Evolutionary conservation across 2,113 vertebrate genomes (phyloP).

Genomic region (Chunga burmeisteri): DNA sequence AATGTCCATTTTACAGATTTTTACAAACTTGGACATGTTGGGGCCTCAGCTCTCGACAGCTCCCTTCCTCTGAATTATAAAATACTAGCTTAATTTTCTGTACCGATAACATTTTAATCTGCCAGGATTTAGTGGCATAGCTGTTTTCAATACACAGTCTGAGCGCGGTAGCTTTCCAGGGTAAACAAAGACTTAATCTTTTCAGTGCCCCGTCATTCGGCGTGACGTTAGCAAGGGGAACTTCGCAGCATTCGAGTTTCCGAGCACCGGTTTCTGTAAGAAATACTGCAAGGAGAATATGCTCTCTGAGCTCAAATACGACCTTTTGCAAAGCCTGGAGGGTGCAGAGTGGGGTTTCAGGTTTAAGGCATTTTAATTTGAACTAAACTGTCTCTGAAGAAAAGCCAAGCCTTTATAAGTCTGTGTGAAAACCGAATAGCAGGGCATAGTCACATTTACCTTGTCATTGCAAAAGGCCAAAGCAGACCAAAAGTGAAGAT

Average conservation of each 20-base stretch:
- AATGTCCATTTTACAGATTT: background rate
- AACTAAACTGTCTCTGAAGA: background rate
- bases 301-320: background rate
- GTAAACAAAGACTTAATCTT: conserved; percentile 5
- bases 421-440: background rate
- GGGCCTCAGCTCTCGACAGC: background rate
- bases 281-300: background rate
- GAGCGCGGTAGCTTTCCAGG: background rate
- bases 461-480: background rate
- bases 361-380: background rate
- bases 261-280: background rate
- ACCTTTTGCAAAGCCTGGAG: background rate
- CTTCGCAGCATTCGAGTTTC: background rate
- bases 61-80: background rate
- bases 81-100: background rate
- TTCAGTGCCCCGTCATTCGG: background rate
- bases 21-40: accelerated
- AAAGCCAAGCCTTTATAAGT: background rate
- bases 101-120: background rate
- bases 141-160: background rate
- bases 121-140: background rate
- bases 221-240: background rate
- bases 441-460: background rate
- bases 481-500: background rate
- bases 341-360: background rate